phyloP scores from a whole-genome alignment of 30 jellyfish, hydroid and myxozoan species.

The Hydra vulgaris region DNA sequence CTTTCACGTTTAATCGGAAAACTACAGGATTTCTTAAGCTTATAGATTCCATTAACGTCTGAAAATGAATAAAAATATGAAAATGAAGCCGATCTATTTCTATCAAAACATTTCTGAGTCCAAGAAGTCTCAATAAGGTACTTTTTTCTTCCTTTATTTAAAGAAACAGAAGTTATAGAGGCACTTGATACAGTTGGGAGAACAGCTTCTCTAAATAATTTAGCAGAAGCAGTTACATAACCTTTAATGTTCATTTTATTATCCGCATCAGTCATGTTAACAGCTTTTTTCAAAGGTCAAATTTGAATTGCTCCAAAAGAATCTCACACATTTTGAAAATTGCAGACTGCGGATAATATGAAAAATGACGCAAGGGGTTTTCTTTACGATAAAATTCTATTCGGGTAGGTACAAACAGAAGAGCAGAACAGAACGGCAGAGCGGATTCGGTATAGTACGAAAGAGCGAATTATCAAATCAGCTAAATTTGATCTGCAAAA shows the following conservation, averaged over 20 bases:
- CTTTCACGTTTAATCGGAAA: slow-evolving; percentile 12
- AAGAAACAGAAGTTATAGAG: neutral
- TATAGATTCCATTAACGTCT: neutral
- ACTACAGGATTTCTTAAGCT: slow-evolving; percentile 6
- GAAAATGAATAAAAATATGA: neutral
- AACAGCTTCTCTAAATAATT: neutral
- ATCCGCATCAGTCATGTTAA: no score
- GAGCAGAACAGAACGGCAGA: no score
- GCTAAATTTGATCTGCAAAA: no score
- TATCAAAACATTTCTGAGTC: neutral
- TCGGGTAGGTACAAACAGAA: no score
- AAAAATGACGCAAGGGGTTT: no score
- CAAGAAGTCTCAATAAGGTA: neutral
- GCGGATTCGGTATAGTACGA: no score
- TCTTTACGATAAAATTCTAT: no score
- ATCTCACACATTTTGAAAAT: no score
- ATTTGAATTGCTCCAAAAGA: no score
- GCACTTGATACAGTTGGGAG: neutral
- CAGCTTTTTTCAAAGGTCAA: no score
- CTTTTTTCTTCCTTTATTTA: neutral
- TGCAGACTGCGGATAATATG: no score
- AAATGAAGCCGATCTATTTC: neutral
- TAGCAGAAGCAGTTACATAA: neutral
- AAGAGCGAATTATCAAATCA: no score
- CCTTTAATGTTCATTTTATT: neutral